Evolutionary conservation across 2,113 vertebrate species (phyloP), one percentile per base, ranked within the genome.

Genomic region (Limnothrissa miodon): DNA sequence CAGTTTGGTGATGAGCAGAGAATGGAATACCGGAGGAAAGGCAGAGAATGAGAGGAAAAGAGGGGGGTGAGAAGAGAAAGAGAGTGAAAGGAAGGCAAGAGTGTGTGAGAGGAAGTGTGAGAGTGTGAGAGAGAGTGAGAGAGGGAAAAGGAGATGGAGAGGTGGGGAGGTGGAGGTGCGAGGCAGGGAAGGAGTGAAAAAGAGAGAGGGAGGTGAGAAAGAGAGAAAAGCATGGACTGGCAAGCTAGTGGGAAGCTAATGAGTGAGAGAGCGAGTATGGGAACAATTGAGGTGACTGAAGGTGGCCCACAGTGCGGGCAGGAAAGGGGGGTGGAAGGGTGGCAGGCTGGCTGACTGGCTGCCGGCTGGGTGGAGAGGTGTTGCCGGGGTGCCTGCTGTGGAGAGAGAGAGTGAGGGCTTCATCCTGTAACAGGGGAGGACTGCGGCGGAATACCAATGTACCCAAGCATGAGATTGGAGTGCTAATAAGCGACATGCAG

Each of bases 231-330:
- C n/a, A 62, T 62, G 59, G 23, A 42, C 42, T 42, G 42, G 59
- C n/a, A 36, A 70, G 66, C 45, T 45, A 81, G 79, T 82, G 78
- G 85, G 87, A 85, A 80, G 62, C 83, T 88, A 88, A 88, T 88
- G 87, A 88, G 86, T 88, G 87, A 88, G 86, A 85, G 80, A 17
- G 46, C 23, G 66, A 81, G 80, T 36, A 45, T 39, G 42, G 36
- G 36, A 84, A 42, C 45, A 66, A 53, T 81, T 78, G 56, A 81
- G 80, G 59, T 29, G 83, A 81, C 45, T 62, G 78, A 81, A 45
- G 85, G 83, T 56, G 80, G 59, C 80, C 42, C 6, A 6, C 6
- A 6, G 42, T 4, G 42, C 42, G 6, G 42, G 6, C 42, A 42
- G 42, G 42, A 42, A n/a, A 25, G 45, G 33, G 53, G 4, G 42